Evolutionary conservation across 2,113 vertebrate species (phyloP), one percentile per base, ranked within the genome.

Genomic region (Mobula hypostoma): DNA sequence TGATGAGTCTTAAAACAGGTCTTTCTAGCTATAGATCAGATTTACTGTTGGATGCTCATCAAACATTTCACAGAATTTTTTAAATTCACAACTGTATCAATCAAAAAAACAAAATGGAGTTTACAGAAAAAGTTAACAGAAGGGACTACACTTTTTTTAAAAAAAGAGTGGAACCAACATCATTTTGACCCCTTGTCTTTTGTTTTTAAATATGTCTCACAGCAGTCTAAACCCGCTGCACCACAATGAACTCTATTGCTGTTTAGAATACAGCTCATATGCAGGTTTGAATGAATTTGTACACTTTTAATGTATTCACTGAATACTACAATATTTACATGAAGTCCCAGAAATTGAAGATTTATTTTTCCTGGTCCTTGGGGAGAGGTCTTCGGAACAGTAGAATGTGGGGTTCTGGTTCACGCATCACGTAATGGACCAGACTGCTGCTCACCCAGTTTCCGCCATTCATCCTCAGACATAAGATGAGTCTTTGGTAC

Each of bases 351-450:
- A 96, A 96, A 94, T 95, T 95, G 94, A 95, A 80, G 9, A 1
- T 36, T 72, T 56, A 97, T 96, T 98, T 97, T 94, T 97, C 96
- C 61, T 97, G 96, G 19, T 97, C 95, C 96, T 98, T 98, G 90
- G 96, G 96, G 95, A 98, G 97, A 94, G 97, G 97, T 95, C 98
- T 97, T 97, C 98, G 96, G 96, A 99, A 99, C 91, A 99, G 97
- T 94, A 99, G 97, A 96, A 98, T 98, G 95, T 98, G 98, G 0
- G 98, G 98, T 95, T 99, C 98, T 95, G 98, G 98, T 77, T 98
- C 97, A 94, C 98, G 98, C 94, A 98, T 98, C 98, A 98, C 98
- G 58, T 98, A 98, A 95, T 98, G 98, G 94, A 98, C 97, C 98
- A 94, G 97, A 98, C 94, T 98, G 98, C 94, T 98, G 97, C 94